Percentiles rank a stretch among this genome's conserved stretches.
Evolutionary conservation across 2,888 invertebrate genomes (phyloP).

Genomic region (Cerastoderma edule): DNA sequence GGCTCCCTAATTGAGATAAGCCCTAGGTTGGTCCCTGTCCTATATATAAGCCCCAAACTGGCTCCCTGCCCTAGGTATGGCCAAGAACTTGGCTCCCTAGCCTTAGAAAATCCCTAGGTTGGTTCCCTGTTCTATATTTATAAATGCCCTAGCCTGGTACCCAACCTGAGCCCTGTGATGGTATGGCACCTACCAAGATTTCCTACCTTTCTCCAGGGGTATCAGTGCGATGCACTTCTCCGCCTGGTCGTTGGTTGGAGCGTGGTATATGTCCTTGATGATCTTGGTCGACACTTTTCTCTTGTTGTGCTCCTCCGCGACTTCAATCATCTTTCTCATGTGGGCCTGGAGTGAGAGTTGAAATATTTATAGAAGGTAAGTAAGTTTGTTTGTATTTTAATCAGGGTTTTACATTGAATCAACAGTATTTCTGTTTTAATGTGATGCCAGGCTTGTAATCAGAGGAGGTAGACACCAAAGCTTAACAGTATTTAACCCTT

Average conservation of each 20-base stretch:
- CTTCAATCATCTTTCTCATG: constrained; percentile 81
- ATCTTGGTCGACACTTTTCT: constrained; percentile 80
- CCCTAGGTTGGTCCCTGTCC: not conserved
- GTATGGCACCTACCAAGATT: constrained; percentile 72
- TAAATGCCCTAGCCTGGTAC: constrained; percentile 23
- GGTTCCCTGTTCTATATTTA: no score
- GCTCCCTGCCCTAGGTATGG: not conserved
- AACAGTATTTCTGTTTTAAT: no score
- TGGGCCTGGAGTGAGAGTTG: constrained; percentile 73
- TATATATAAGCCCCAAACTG: not conserved
- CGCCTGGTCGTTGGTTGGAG: constrained; percentile 79
- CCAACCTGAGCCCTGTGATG: not conserved
- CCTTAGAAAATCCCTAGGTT: not conserved
- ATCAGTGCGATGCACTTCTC: constrained; percentile 79
- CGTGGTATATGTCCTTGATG: constrained; percentile 81
- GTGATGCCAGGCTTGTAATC: no score
- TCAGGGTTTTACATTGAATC: no score
- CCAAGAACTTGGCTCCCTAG: not conserved
- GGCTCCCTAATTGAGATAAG: not conserved
- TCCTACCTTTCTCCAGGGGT: constrained; percentile 80
- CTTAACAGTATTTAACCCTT: no score
- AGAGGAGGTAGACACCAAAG: no score
- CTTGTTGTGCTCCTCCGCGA: constrained; percentile 80
- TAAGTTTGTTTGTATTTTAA: no score
- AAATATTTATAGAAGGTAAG: no score